Conservation (phyloP, 2,888 invertebrate genomes). For the Stictocephala bisonia region DNA sequence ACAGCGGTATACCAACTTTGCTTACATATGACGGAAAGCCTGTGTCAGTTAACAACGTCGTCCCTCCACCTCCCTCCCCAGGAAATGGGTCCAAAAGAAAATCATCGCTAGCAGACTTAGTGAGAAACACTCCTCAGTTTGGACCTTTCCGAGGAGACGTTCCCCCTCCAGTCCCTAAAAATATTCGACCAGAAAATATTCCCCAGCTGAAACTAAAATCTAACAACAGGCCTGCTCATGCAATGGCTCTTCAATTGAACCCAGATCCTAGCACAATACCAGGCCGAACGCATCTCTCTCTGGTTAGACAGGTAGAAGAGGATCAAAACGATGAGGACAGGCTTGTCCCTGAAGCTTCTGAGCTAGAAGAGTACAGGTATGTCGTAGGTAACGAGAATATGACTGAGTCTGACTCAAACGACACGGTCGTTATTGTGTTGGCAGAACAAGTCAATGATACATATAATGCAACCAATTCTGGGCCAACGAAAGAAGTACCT, state of each 20-base stretch:
- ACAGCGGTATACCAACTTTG: constrained; percentile 64
- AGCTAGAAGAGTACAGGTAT: constrained; percentile 38
- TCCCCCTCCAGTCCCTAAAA: constrained; percentile 70
- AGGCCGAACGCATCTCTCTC: constrained; percentile 57
- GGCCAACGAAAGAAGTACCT: background rate
- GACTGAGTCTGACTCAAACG: background rate
- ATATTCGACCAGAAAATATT: constrained; percentile 63
- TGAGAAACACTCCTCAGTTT: constrained; percentile 77
- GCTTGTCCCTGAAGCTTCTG: constrained; percentile 38
- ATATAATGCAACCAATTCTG: background rate
- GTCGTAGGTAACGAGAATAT: constrained; percentile 58
- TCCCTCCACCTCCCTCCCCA: constrained; percentile 45
- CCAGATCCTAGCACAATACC: constrained; percentile 64
- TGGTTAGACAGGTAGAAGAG: constrained; percentile 51
- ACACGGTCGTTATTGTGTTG: constrained; percentile 6
- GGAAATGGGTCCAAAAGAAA: constrained; percentile 19
- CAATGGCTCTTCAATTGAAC: constrained; percentile 60
- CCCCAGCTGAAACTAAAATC: constrained; percentile 53
- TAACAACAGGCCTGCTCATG: constrained; percentile 51
- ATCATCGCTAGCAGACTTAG: constrained; percentile 64
- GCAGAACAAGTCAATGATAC: background rate
- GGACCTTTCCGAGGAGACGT: constrained; percentile 80
- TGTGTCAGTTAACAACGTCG: constrained; percentile 71
- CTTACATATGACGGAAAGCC: constrained; percentile 83
- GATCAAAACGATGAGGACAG: constrained; percentile 24